phyloP scores from a whole-genome alignment of 2,113 vertebrate genomes.

The Rostratula benghalensis region DNA sequence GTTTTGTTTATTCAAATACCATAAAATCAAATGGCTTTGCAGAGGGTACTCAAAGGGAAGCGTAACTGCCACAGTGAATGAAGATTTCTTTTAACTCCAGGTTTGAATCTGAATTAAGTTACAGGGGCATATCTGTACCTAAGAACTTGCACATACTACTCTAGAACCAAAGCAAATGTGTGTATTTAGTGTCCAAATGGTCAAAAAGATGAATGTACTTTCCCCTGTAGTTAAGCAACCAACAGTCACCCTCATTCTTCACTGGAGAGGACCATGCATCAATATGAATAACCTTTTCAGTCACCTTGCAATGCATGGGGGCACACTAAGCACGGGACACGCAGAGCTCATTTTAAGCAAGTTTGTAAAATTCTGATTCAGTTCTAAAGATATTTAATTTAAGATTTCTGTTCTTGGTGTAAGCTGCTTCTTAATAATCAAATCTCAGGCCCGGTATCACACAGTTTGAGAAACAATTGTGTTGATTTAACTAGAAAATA shows the following conservation, averaged over 20 bases:
- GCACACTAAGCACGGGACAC: neutral
- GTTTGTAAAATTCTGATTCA: neutral
- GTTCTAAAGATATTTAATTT: neutral
- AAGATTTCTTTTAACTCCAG: neutral
- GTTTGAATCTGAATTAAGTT: neutral
- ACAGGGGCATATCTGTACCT: neutral
- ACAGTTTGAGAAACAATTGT: neutral
- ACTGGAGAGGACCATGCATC: neutral
- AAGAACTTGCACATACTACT: neutral
- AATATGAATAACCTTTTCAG: neutral
- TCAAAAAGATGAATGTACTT: neutral
- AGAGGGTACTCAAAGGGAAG: neutral
- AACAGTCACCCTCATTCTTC: neutral
- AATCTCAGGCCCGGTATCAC: neutral
- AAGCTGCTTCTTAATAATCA: neutral
- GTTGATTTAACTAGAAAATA: neutral
- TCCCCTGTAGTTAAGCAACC: neutral
- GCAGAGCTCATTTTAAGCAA: neutral
- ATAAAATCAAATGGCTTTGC: neutral
- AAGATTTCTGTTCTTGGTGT: neutral
- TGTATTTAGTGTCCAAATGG: neutral
- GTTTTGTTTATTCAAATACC: neutral
- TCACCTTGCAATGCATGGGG: neutral
- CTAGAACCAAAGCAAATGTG: neutral
- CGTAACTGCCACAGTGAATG: neutral